Evolutionary conservation across 2,888 invertebrate species (phyloP).

Genomic region (Spodoptera picta): DNA sequence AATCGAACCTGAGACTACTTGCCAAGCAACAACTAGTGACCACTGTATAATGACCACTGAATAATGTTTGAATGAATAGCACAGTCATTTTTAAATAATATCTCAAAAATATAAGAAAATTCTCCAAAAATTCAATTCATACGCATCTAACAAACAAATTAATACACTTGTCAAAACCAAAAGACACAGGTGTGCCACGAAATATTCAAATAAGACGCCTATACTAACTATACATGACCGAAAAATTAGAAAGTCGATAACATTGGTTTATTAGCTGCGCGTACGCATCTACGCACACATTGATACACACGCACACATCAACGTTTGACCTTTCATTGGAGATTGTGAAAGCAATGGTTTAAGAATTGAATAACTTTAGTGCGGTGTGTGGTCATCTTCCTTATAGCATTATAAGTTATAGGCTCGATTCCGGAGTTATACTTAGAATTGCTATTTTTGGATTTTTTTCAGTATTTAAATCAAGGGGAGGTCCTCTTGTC

Average conservation of each 20-base stretch:
- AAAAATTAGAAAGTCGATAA: constrained; percentile 81
- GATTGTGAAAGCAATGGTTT: constrained; percentile 76
- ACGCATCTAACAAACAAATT: constrained; percentile 15
- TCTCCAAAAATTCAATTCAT: constrained; percentile 8
- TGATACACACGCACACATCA: constrained; percentile 28
- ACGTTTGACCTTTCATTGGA: constrained; percentile 75
- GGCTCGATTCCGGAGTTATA: too few relatives aligned
- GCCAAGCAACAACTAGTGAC: background rate
- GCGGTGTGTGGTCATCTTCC: background rate
- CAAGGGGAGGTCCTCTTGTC: too few relatives aligned
- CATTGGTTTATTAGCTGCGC: constrained; percentile 65
- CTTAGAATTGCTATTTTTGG: too few relatives aligned
- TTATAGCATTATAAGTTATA: background rate
- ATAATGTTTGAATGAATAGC: too few relatives aligned
- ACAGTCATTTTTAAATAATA: background rate
- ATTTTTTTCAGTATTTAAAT: too few relatives aligned
- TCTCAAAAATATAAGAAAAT: background rate
- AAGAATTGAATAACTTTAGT: constrained; percentile 45
- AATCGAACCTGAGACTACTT: too few relatives aligned
- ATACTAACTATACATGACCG: constrained; percentile 55
- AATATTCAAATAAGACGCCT: constrained; percentile 48
- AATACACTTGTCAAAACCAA: constrained; percentile 42
- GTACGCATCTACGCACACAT: constrained; percentile 54
- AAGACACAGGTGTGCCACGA: constrained; percentile 51
- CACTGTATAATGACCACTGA: too few relatives aligned